A percentile compares a stretch with the other conserved stretches of the same genome.
phyloP scores from a whole-genome alignment of 2,888 invertebrate species.

The Eumerus sabulonum region DNA sequence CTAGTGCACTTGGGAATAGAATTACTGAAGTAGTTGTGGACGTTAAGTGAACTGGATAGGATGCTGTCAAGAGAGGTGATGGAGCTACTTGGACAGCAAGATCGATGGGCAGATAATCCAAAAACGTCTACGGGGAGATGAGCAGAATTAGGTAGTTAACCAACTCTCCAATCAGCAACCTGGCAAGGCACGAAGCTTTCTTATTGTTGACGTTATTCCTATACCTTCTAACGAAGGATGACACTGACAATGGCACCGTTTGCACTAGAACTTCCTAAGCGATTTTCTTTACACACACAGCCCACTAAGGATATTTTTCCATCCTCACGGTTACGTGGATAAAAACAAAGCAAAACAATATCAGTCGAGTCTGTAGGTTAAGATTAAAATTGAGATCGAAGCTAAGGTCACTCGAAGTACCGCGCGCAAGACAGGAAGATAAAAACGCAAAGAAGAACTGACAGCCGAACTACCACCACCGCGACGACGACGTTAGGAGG shows the following conservation, averaged over 20 bases:
- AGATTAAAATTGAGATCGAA: constrained; percentile 13
- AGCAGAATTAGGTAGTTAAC: constrained; percentile 39
- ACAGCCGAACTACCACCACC: constrained; percentile 50
- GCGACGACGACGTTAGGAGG: constrained; percentile 29
- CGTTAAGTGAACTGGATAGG: background rate
- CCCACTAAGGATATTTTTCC: constrained; percentile 23
- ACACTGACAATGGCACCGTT: constrained; percentile 23
- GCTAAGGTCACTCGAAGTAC: too few species aligned
- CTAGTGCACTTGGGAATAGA: constrained; percentile 27
- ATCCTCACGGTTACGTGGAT: constrained; percentile 9
- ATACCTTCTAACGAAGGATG: too few species aligned
- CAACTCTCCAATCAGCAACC: constrained; percentile 59
- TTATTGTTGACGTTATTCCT: constrained; percentile 12
- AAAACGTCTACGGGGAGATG: constrained; percentile 49
- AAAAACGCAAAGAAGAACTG: constrained; percentile 1
- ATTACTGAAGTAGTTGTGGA: constrained; percentile 1
- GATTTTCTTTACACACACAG: constrained; percentile 32
- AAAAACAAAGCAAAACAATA: background rate
- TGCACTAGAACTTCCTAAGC: constrained; percentile 3
- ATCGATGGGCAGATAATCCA: too few species aligned
- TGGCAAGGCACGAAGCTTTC: constrained; percentile 5
- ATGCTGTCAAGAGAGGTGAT: too few species aligned
- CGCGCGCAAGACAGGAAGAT: too few species aligned
- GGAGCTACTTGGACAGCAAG: too few species aligned
- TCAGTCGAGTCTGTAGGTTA: background rate